Conservation (phyloP, 92 coral and sea anemone genomes). For the Bergia sp. region DNA sequence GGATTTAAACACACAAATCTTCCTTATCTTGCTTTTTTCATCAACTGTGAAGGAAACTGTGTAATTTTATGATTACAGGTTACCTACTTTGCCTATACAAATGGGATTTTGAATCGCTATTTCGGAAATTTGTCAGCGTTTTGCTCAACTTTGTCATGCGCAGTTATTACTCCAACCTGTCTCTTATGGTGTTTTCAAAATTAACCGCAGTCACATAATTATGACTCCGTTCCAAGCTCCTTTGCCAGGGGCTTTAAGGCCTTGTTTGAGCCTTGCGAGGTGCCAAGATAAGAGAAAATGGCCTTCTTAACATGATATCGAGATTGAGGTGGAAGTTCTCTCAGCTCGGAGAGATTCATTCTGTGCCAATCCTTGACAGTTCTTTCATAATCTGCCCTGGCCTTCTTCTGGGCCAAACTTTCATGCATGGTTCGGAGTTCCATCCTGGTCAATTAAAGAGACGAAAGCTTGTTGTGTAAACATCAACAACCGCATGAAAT, state of each 20-base stretch:
- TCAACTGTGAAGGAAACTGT: too few species aligned
- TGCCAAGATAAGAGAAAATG: slow-evolving; percentile 89
- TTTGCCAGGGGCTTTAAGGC: slow-evolving; percentile 88
- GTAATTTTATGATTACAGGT: too few species aligned
- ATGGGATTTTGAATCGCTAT: too few species aligned
- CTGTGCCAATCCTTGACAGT: slow-evolving; percentile 93
- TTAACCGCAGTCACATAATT: background rate
- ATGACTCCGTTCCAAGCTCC: slow-evolving; percentile 52
- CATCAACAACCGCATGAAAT: too few species aligned
- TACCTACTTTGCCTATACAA: too few species aligned
- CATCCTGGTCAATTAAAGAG: slow-evolving; percentile 41
- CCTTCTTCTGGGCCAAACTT: slow-evolving; percentile 70
- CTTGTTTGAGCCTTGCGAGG: slow-evolving; percentile 82
- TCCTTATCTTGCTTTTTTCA: too few species aligned
- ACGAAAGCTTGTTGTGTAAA: background rate
- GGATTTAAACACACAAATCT: too few species aligned
- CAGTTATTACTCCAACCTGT: too few species aligned
- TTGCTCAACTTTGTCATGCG: too few species aligned
- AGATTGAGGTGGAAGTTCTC: slow-evolving; percentile 81
- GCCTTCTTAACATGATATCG: slow-evolving; percentile 89
- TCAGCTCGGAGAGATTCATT: slow-evolving; percentile 88
- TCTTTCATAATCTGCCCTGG: slow-evolving; percentile 79
- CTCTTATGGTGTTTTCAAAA: too few species aligned
- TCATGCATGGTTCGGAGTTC: slow-evolving; percentile 68
- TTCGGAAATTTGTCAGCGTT: too few species aligned